Base-by-base conservation (phyloP, 2,113 vertebrate genomes). In the Hylia prasina region DNA sequence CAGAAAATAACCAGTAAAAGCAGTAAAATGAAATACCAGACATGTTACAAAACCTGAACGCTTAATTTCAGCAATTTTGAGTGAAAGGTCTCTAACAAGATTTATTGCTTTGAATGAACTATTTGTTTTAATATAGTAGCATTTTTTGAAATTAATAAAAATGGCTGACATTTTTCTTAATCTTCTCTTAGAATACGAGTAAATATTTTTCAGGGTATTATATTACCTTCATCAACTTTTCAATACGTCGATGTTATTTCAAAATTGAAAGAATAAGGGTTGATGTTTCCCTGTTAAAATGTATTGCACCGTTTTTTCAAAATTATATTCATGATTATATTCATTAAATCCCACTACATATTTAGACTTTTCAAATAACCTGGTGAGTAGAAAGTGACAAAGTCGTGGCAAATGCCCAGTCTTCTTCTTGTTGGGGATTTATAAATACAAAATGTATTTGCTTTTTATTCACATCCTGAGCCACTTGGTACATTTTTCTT, bases 401-500 rank as follows among this genome's bases (percentile, higher is more conserved):
- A 75, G n/a, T 70, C 33, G 58, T 87, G 79, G 77, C 61, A 86
- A 95, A 94, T 94, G 89, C 53, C 23, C 42, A 90, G 25, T 94
- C 40, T 91, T 82, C 88, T 44, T 88, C 39, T 93, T 93, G 63
- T 85, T 95, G 79, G 61, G 81, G 95, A 95, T 95, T 92, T 75
- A 37, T 95, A 88, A 89, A 70, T 95, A 87, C 72, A 95, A 72
- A 88, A 92, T 95, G 33, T 93, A 48, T 40, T 15, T 87, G 63
- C 68, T 91, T 96, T 91, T 89, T 94, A 68, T 92, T 87, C 91
- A 95, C 82, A 91, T 96, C 95, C 96, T 97, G 94, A 94, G 68
- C 54, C 27, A 94, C 20, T 24, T 58, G 18, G 50, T 95, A 57
- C 9, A 11, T 94, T 93, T 95, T 94, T 93, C 86, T 97, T 95